phyloP scores from a whole-genome alignment of 2,113 vertebrate species.

The Rallus limicola region DNA sequence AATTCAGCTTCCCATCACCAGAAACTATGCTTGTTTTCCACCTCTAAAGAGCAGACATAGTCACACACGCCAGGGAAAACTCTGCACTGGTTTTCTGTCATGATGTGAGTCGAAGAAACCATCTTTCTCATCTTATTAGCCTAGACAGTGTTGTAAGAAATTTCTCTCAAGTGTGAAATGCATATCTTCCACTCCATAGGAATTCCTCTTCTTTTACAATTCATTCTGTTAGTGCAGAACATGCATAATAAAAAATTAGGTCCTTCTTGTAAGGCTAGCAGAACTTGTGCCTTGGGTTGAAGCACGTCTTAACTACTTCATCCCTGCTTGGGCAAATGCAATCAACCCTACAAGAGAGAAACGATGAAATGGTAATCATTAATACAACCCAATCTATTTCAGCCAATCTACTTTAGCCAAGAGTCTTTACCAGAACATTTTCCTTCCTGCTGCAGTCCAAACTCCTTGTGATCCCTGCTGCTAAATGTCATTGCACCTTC shows the following conservation, averaged over 20 bases:
- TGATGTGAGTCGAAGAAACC: background rate
- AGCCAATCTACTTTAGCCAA: background rate
- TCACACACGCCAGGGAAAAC: background rate
- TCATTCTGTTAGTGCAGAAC: background rate
- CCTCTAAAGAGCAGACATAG: background rate
- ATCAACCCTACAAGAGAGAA: background rate
- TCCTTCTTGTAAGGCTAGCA: background rate
- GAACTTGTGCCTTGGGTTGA: background rate
- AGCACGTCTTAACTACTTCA: background rate
- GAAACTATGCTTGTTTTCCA: background rate
- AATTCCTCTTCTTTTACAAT: background rate
- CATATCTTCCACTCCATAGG: background rate
- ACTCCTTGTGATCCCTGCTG: background rate
- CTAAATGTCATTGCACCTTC: background rate
- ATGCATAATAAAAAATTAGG: background rate
- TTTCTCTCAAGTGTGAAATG: background rate
- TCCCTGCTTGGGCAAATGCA: background rate
- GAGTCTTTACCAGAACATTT: background rate
- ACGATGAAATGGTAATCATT: background rate
- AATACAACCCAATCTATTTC: background rate
- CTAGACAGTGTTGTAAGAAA: background rate
- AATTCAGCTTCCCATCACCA: background rate
- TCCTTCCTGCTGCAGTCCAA: background rate
- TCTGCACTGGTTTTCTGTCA: background rate
- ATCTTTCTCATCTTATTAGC: background rate